These are phyloP conservation scores for Lacerta bilineata DNA, from an alignment of 2,797 vertebrate genomes.

Conservation along the genomic window DNA sequence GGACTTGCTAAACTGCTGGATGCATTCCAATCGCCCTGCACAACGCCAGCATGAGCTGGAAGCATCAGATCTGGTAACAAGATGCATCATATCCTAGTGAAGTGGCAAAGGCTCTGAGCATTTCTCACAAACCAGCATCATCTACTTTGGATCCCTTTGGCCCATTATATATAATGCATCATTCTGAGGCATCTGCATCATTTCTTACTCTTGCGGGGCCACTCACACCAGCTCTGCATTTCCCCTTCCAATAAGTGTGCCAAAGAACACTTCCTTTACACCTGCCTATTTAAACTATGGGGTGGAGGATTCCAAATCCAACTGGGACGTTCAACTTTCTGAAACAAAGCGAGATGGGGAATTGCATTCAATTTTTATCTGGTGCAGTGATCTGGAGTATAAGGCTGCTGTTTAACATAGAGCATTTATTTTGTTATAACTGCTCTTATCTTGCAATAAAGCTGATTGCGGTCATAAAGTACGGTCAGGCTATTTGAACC, in stretches of 20 bases:
- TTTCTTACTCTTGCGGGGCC: neutral
- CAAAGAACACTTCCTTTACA: neutral
- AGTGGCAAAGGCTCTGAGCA: neutral
- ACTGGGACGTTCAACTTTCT: neutral
- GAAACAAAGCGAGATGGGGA: neutral
- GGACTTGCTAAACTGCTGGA: constrained; percentile 15
- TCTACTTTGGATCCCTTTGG: too few relatives aligned
- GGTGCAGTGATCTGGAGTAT: too few relatives aligned
- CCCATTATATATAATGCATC: neutral
- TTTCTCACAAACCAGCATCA: neutral
- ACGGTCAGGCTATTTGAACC: neutral
- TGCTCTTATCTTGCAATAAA: neutral
- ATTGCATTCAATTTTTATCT: neutral
- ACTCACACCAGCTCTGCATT: neutral
- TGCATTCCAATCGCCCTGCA: constrained; percentile 3
- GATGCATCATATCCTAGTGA: neutral
- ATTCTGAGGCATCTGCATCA: neutral
- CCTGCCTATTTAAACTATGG: neutral
- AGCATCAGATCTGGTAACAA: neutral
- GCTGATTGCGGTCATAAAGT: neutral
- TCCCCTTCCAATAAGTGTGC: neutral
- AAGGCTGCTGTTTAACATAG: neutral
- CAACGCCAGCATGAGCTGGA: neutral
- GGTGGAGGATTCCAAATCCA: neutral
- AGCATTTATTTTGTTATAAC: neutral